Evolutionary conservation across 2,888 invertebrate species (phyloP).

Genomic region (Ichneumoninae sp.): DNA sequence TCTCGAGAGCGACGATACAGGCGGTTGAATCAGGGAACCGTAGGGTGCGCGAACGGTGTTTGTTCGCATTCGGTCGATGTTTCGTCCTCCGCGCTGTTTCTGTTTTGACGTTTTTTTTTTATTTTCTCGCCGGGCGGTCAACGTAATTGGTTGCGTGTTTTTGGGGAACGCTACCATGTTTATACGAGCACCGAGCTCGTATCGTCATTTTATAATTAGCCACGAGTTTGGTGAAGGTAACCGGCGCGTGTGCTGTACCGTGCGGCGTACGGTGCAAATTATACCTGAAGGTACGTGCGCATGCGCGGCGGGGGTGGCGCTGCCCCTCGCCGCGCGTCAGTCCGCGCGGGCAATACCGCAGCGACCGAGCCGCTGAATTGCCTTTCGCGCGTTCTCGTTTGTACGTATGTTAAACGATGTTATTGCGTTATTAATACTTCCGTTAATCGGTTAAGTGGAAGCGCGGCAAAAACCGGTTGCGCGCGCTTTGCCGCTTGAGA

Average conservation of each 20-base stretch:
- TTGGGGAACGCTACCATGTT: conserved; percentile 77
- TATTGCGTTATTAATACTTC: conserved; percentile 68
- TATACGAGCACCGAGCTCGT: conserved; percentile 74
- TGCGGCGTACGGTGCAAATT: not conserved
- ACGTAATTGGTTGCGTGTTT: conserved; percentile 80
- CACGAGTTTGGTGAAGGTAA: conserved; percentile 62
- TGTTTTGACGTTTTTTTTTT: not conserved
- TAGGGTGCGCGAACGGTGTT: not conserved
- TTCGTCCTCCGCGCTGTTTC: not conserved
- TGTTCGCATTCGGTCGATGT: not conserved
- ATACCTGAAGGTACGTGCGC: not conserved
- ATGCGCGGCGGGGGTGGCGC: conserved; percentile 58
- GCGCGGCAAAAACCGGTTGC: conserved; percentile 61
- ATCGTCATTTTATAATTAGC: conserved; percentile 80
- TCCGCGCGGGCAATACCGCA: conserved; percentile 33
- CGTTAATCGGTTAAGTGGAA: conserved; percentile 63
- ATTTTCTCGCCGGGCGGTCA: conserved; percentile 66
- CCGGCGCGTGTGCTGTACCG: conserved; percentile 52
- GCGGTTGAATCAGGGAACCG: not conserved
- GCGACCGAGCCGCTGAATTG: conserved; percentile 30
- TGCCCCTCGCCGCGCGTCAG: conserved; percentile 40
- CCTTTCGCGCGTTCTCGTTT: conserved; percentile 57
- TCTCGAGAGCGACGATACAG: not conserved
- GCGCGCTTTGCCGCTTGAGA: conserved; percentile 52
- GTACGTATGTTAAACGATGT: conserved; percentile 58